These are phyloP conservation scores for Xestia sexstrigata DNA, from an alignment of 2,888 invertebrate species.

Conservation along the genomic window DNA sequence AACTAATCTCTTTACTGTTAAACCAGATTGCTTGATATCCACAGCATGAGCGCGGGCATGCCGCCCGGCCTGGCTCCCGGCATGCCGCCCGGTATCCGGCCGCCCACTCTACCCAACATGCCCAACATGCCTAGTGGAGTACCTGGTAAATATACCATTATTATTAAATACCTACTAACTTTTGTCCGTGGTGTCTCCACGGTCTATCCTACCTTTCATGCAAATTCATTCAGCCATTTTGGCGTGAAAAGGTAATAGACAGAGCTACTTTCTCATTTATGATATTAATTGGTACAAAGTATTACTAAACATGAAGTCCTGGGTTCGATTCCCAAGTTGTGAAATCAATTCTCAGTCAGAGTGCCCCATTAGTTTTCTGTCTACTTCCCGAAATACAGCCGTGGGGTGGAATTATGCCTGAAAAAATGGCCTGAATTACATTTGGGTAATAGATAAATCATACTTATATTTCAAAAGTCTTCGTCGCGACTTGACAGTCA, in stretches of 20 bases:
- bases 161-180: neutral
- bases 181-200: neutral
- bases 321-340: neutral
- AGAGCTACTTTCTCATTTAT: neutral
- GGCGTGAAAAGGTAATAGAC: neutral
- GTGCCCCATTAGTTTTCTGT: neutral
- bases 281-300: neutral
- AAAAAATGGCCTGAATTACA: neutral
- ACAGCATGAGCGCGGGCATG: conserved; percentile 78
- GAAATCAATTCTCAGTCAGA: neutral
- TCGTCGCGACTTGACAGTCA: neutral
- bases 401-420: neutral
- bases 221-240: neutral
- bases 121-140: conserved; percentile 69
- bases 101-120: conserved; percentile 69
- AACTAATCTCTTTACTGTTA: conserved; percentile 5
- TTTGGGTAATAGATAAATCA: neutral
- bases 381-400: neutral
- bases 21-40: conserved; percentile 24
- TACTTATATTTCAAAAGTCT: neutral
- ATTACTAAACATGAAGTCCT: neutral
- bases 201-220: neutral
- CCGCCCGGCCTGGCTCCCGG: conserved; percentile 78
- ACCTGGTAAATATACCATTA: conserved; percentile 72
- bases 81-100: conserved; percentile 79